Conservation (phyloP, 2,888 invertebrate species). For the Junonia oenone region DNA sequence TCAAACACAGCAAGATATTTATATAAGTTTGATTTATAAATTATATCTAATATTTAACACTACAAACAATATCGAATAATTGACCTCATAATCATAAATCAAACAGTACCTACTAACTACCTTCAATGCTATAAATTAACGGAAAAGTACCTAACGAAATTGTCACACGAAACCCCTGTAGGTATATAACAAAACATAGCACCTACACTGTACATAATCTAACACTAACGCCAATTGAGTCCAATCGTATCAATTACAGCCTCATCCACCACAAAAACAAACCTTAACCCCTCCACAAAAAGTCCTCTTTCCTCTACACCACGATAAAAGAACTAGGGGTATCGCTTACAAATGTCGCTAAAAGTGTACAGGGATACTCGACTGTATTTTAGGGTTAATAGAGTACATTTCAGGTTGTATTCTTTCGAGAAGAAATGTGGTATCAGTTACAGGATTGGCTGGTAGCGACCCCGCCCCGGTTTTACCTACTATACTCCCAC, state of each 20-base stretch:
- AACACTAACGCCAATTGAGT: constrained; percentile 40
- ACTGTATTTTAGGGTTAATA: constrained; percentile 29
- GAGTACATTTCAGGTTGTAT: constrained; percentile 34
- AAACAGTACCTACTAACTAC: too few relatives aligned
- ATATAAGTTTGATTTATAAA: too few relatives aligned
- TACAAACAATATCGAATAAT: too few relatives aligned
- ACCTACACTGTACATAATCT: constrained; percentile 14
- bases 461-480: constrained; percentile 65
- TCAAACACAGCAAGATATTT: too few relatives aligned
- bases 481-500: constrained; percentile 69
- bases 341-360: constrained; percentile 59
- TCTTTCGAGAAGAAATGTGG: constrained; percentile 60
- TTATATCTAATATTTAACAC: too few relatives aligned
- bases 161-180: not conserved
- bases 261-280: constrained; percentile 30
- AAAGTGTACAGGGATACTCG: constrained; percentile 31
- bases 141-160: not conserved
- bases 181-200: not conserved
- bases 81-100: too few relatives aligned
- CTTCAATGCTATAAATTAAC: too few relatives aligned
- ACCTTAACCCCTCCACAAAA: constrained; percentile 29
- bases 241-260: constrained; percentile 63
- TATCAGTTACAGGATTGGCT: constrained; percentile 79
- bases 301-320: constrained; percentile 34
- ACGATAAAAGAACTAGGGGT: constrained; percentile 60